A percentile compares a stretch with the other conserved stretches of the same genome.
phyloP scores from a whole-genome alignment of 2,113 vertebrate genomes.

The Mormoops blainvillei region DNA sequence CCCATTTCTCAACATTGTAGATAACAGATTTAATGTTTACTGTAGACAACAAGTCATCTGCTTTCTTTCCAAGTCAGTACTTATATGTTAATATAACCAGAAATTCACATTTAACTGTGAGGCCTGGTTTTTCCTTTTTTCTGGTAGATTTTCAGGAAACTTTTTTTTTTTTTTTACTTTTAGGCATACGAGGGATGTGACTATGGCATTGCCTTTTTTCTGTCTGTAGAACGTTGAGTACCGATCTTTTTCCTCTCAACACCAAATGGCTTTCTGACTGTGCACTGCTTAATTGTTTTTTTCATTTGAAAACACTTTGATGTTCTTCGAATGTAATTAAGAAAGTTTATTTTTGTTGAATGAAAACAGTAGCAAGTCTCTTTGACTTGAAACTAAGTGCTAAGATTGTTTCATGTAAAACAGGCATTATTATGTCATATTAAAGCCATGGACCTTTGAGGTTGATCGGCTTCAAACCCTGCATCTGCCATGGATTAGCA shows the following conservation, averaged over 20 bases:
- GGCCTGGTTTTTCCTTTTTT: neutral
- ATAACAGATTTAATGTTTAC: neutral
- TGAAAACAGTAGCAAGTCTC: neutral
- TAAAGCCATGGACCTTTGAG: neutral
- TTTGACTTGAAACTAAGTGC: neutral
- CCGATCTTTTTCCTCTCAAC: neutral
- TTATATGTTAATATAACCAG: neutral
- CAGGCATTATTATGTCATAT: neutral
- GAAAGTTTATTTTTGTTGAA: constrained; percentile 10
- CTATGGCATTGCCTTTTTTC: neutral
- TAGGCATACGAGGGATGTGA: neutral
- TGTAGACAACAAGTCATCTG: neutral
- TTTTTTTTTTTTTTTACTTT: neutral
- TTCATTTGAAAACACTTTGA: constrained; percentile 16
- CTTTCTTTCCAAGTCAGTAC: neutral
- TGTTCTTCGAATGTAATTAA: neutral
- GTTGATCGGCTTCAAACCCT: neutral
- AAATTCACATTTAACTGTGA: neutral
- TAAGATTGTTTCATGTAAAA: neutral
- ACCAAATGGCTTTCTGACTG: neutral
- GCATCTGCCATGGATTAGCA: fast-evolving
- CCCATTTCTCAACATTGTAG: neutral
- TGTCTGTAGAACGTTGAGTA: neutral
- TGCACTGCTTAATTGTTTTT: neutral
- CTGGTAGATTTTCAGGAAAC: neutral